phyloP scores from a whole-genome alignment of 2,888 invertebrate genomes.

The Brachyptera risi region DNA sequence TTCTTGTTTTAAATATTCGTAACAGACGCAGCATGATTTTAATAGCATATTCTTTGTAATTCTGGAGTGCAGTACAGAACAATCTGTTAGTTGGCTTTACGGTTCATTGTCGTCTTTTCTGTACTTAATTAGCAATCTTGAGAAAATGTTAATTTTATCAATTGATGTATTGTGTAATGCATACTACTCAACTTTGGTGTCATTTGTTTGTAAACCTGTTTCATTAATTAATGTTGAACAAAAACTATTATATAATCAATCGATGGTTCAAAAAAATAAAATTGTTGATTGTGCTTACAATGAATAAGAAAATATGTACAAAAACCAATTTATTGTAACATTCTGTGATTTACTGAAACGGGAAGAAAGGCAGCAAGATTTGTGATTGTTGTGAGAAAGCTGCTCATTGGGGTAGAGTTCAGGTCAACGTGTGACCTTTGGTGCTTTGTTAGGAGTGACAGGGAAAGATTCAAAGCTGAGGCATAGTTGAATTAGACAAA shows the following conservation, averaged over 20 bases:
- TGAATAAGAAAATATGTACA: conserved; percentile 30
- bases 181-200: conserved; percentile 19
- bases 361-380: conserved; percentile 30
- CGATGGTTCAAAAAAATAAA: conserved; percentile 9
- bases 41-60: not conserved
- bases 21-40: too few species aligned
- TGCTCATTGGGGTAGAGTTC: not conserved
- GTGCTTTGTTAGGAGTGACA: not conserved
- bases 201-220: conserved; percentile 15
- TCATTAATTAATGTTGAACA: conserved; percentile 7
- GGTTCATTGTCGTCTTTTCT: conserved; percentile 18
- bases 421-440: conserved; percentile 3
- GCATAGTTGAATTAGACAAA: too few species aligned
- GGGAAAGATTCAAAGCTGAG: not conserved
- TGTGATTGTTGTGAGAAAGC: conserved; percentile 19
- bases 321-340: conserved; percentile 30
- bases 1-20: conserved; percentile 12
- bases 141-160: conserved; percentile 16
- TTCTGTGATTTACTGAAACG: conserved; percentile 32
- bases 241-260: not conserved
- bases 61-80: conserved; percentile 4
- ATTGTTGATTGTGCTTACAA: conserved; percentile 22
- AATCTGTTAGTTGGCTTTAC: conserved; percentile 14
- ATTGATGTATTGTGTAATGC: conserved; percentile 16
- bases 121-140: conserved; percentile 21